Evolutionary conservation across 1,140 invertebrate species (phyloP), one percentile per base, ranked within the genome.

Genomic region (Sesamia nonagrioides): DNA sequence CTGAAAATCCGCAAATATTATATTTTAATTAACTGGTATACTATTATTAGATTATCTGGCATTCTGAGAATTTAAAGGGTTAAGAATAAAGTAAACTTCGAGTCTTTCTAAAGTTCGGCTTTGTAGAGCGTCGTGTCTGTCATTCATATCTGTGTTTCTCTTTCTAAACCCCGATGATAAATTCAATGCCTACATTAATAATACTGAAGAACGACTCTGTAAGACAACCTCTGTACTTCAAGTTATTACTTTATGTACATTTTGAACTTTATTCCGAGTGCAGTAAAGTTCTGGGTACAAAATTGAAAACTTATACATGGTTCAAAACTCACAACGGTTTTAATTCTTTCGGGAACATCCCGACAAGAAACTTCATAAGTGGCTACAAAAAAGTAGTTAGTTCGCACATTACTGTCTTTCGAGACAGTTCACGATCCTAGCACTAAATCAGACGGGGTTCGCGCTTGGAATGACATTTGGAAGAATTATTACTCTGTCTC

Each of bases 391-490:
- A 42, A 66, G 9, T 18, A 66, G 61, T 21, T 66, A 1, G 17
- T 66, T 18, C 37, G 2, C 37, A 17, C 37, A 66, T 66, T 42
- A 42, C 61, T 66, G 61, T 66, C 61, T 66, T 11, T 33, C 54
- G 11, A 11, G 61, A 35, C 37, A n/a, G 37, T 66, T 17, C 11
- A 37, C 61, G n/a, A 42, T 18, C 61, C 9, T 11, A 42, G 61
- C 17, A 66, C n/a, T 66, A 42, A 66, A 66, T 66, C 61, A 66
- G 61, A 1, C 61, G 11, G 61, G 61, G 37, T 42, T 66, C 61
- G 37, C 61, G 61, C 61, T 66, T 66, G 42, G 42, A 42, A 66
- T 66, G 61, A 66, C 61, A 66, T 37, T 66, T 7, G 8, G 61
- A 66, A 66, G 61, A 66, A 42, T 66, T 66, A 66, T 66, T 42